A percentile compares a stretch with the other conserved stretches of the same genome.
Evolutionary conservation across 2,888 invertebrate genomes (phyloP).

Genomic region (Dicycla oo): DNA sequence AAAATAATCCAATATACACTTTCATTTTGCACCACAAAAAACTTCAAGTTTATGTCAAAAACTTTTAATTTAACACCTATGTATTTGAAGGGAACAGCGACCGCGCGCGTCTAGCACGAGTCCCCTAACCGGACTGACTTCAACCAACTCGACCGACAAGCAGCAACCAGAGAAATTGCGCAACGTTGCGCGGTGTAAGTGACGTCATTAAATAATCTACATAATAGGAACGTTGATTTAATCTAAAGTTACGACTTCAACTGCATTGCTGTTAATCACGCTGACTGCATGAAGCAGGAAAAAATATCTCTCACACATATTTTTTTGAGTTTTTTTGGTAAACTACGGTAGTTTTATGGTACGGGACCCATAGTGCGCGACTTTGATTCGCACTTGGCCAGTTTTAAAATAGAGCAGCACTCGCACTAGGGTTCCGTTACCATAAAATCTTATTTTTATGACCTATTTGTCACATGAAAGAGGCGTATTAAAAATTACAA

Average conservation of each 20-base stretch:
- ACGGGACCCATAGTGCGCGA: no score
- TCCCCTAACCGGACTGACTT: conserved; percentile 51
- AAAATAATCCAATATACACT: conserved; percentile 62
- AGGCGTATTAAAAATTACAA: no score
- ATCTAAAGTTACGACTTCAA: conserved; percentile 2
- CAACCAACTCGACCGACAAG: not conserved
- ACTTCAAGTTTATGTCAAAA: conserved; percentile 24
- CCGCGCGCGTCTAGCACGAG: conserved; percentile 39
- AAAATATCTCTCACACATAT: not conserved
- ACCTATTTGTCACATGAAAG: not conserved
- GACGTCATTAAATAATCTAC: conserved; percentile 40
- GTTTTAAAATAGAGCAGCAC: not conserved
- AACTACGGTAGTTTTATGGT: not conserved
- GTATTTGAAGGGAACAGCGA: conserved; percentile 20
- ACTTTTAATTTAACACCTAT: conserved; percentile 2
- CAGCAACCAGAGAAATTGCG: conserved; percentile 46
- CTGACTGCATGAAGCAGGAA: not conserved
- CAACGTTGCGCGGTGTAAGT: conserved; percentile 12
- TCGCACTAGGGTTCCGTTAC: not conserved
- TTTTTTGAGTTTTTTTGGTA: not conserved
- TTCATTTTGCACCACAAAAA: conserved; percentile 61
- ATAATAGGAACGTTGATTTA: not conserved
- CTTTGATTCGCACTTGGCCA: no score
- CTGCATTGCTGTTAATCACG: not conserved
- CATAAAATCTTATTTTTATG: not conserved